Evolutionary conservation across 2,888 invertebrate genomes (phyloP).

Genomic region (Drosophila lutescens): DNA sequence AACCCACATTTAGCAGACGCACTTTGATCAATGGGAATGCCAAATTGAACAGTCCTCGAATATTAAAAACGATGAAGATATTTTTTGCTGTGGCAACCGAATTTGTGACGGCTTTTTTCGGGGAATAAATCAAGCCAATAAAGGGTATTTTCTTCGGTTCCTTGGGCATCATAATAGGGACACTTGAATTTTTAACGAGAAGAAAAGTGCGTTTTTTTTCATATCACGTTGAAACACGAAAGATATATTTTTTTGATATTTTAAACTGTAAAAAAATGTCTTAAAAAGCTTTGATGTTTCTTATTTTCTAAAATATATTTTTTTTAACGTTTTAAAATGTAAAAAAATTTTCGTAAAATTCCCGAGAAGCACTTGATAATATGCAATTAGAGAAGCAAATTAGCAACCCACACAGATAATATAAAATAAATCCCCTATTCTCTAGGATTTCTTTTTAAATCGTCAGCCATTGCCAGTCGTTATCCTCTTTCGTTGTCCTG

Average conservation of each 20-base stretch:
- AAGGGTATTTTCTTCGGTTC: conserved; percentile 11
- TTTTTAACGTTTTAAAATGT: too few relatives aligned
- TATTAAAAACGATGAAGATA: conserved; percentile 23
- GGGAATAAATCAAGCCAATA: conserved; percentile 36
- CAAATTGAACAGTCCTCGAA: conserved; percentile 19
- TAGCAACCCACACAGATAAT: neutral
- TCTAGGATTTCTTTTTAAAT: conserved; percentile 7
- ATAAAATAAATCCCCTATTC: neutral
- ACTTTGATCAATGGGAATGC: conserved; percentile 50
- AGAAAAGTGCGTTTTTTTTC: too few relatives aligned
- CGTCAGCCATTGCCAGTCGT: conserved; percentile 2
- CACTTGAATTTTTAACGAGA: neutral
- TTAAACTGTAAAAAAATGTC: too few relatives aligned
- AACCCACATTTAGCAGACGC: conserved; percentile 15
- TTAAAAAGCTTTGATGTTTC: too few relatives aligned
- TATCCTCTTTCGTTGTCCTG: conserved; percentile 1
- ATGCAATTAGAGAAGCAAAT: conserved; percentile 3
- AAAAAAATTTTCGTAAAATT: neutral
- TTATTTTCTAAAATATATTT: too few relatives aligned
- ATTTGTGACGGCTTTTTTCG: conserved; percentile 5
- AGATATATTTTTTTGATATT: too few relatives aligned
- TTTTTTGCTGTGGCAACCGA: conserved; percentile 31
- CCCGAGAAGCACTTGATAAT: neutral
- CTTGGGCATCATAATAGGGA: neutral
- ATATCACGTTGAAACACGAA: neutral